Evolutionary conservation across 2,797 vertebrate genomes (phyloP).

Genomic region (Trachurus trachurus): DNA sequence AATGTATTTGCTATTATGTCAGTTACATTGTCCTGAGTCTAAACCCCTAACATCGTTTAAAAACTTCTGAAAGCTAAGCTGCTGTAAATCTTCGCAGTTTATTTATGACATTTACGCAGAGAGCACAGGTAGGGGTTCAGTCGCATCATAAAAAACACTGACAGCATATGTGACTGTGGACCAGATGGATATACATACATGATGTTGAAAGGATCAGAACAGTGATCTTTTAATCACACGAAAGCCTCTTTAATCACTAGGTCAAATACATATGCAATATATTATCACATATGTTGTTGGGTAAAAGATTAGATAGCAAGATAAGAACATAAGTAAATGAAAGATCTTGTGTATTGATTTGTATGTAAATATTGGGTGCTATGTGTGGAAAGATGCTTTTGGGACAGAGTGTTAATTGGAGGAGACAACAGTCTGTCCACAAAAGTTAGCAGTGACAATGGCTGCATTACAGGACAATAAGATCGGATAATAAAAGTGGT

Average conservation of each 20-base stretch:
- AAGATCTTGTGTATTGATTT: slow-evolving; percentile 10
- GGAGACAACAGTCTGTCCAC: not conserved
- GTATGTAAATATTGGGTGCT: not conserved
- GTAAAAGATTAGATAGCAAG: not conserved
- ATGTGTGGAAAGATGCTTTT: not conserved
- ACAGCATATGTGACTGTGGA: slow-evolving; percentile 18
- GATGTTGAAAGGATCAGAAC: slow-evolving; percentile 23
- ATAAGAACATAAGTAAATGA: not conserved
- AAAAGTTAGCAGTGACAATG: not conserved
- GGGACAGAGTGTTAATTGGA: not conserved
- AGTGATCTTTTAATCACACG: slow-evolving; percentile 32
- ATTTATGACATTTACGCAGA: slow-evolving; percentile 33
- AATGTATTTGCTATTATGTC: not conserved
- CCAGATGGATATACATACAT: slow-evolving; percentile 16
- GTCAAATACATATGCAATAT: slow-evolving; percentile 20
- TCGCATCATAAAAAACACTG: slow-evolving; percentile 32
- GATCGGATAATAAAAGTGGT: not conserved
- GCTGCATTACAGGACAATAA: not conserved
- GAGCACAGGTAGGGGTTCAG: slow-evolving; percentile 23
- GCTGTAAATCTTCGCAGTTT: slow-evolving; percentile 22
- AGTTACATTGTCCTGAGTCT: not conserved
- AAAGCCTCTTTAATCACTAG: slow-evolving; percentile 27
- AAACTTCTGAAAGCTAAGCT: slow-evolving; percentile 5
- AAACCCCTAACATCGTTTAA: not conserved
- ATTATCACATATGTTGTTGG: slow-evolving; percentile 15